phyloP scores from a whole-genome alignment of 2,888 invertebrate species.

The Lobophora halterata region DNA sequence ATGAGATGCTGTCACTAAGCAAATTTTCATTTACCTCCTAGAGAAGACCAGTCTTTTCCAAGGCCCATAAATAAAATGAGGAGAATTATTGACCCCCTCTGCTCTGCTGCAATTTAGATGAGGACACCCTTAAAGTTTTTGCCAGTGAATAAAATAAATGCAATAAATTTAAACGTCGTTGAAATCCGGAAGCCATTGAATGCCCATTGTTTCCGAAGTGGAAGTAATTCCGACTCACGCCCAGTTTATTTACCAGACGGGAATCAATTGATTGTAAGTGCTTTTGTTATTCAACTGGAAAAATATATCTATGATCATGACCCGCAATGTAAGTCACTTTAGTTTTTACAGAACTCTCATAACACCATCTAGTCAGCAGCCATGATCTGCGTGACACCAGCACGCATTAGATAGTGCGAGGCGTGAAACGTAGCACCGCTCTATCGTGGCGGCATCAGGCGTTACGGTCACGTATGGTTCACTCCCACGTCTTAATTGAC shows the following conservation, averaged over 20 bases:
- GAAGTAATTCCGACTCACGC: slow-evolving; percentile 51
- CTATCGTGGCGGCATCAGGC: slow-evolving; percentile 62
- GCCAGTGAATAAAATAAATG: slow-evolving; percentile 12
- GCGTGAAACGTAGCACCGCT: slow-evolving; percentile 71
- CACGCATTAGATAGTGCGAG: slow-evolving; percentile 52
- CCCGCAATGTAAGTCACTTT: not conserved
- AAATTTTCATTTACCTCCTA: too few species aligned
- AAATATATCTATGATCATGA: slow-evolving; percentile 1
- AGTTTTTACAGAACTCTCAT: slow-evolving; percentile 15
- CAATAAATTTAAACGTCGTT: slow-evolving; percentile 16
- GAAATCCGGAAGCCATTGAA: slow-evolving; percentile 20
- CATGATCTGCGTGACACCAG: slow-evolving; percentile 39
- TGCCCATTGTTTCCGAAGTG: slow-evolving; percentile 45
- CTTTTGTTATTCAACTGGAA: slow-evolving; percentile 6
- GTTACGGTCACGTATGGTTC: slow-evolving; percentile 75
- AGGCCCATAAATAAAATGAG: too few species aligned
- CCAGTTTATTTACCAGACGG: slow-evolving; percentile 32
- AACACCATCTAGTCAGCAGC: slow-evolving; percentile 19
- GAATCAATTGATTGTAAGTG: slow-evolving; percentile 12
- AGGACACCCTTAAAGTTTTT: slow-evolving; percentile 1
- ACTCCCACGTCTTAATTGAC: slow-evolving; percentile 81
- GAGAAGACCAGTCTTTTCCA: too few species aligned
- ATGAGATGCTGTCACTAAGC: not conserved
- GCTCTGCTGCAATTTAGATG: too few species aligned
- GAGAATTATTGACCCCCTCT: not conserved